Evolutionary conservation across 2,888 invertebrate species (phyloP), one percentile per base, ranked within the genome.

Genomic region (Drosophila pseudotalamancana): DNA sequence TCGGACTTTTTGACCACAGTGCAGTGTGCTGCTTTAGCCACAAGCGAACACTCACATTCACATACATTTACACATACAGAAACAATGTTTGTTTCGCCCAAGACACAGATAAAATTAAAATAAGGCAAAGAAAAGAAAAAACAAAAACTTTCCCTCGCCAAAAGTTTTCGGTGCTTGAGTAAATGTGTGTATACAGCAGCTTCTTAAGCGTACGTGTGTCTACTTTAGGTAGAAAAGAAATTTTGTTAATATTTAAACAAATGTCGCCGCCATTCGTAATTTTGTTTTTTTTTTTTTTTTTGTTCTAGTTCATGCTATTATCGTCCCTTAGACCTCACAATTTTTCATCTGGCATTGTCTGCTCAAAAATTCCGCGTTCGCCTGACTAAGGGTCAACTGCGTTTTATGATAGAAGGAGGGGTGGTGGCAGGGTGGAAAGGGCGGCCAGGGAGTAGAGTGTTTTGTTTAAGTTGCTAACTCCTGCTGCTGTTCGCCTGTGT

Each of bases 31-130:
- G 39, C 25, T 56, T 45, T 53, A n/a, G 12, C 19, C 31, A 9
- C n/a, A 34, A 40, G 32, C 35, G 19, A 27, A 23, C 56, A 32
- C 43, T n/a, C 49, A 40, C 48, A 35, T 43, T 23, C 4, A 9
- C 32, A 42, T 34, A 16, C 16, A 34, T 6, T 50, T 31, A 45
- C 11, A 34, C 8, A 56, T 23, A 27, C 43, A 9, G 19, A 21
- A 12, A 46, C 29, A 27, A 61, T 77, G 77, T 75, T 84, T 79
- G 86, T 69, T 59, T 79, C 49, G 59, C 83, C 80, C 80, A 64
- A 57, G 70, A 76, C 86, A 56, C 53, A 76, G 80, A 80, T 80
- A 80, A 80, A 80, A 80, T 80, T 79, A 83, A 79, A 83, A 83
- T 76, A 77, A 67, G 64, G 70, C 56, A 60, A 54, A 56, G 56